Conservation (phyloP, 2,113 vertebrate genomes). For the Colistium nudipinnis region DNA sequence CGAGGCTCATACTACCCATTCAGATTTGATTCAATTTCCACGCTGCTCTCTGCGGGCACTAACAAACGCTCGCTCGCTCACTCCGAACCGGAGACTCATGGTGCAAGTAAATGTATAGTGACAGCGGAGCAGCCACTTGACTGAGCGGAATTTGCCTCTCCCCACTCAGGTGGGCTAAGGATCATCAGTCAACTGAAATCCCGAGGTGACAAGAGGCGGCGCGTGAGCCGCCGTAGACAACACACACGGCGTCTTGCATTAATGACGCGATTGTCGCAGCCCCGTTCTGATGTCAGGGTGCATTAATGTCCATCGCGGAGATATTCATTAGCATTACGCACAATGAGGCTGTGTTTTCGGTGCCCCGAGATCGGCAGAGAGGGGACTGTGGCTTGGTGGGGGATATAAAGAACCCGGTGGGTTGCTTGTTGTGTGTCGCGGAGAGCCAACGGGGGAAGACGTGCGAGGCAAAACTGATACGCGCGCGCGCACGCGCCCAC, state of each 20-base stretch:
- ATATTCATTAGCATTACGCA: slow-evolving; percentile 36
- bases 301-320: slow-evolving; percentile 50
- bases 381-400: slow-evolving; percentile 42
- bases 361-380: slow-evolving; percentile 57
- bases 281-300: slow-evolving; percentile 43
- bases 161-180: slow-evolving; percentile 18
- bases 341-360: slow-evolving; percentile 51
- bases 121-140: slow-evolving; percentile 22
- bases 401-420: slow-evolving; percentile 62
- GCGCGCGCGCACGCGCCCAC: neutral
- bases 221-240: slow-evolving; percentile 20
- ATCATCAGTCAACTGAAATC: slow-evolving; percentile 38
- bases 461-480: slow-evolving; percentile 34
- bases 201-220: slow-evolving; percentile 26
- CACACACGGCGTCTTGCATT: slow-evolving; percentile 35
- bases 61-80: neutral
- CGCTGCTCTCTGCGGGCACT: slow-evolving; percentile 9
- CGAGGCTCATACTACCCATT: no score
- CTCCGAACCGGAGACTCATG: neutral
- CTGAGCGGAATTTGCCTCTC: slow-evolving; percentile 15
- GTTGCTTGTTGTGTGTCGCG: slow-evolving; percentile 51
- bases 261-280: slow-evolving; percentile 26
- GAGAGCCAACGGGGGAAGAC: slow-evolving; percentile 49
- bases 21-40: no score
- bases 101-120: neutral